Base-by-base conservation (phyloP, 1,140 invertebrate species). In the Drusus annulatus region DNA sequence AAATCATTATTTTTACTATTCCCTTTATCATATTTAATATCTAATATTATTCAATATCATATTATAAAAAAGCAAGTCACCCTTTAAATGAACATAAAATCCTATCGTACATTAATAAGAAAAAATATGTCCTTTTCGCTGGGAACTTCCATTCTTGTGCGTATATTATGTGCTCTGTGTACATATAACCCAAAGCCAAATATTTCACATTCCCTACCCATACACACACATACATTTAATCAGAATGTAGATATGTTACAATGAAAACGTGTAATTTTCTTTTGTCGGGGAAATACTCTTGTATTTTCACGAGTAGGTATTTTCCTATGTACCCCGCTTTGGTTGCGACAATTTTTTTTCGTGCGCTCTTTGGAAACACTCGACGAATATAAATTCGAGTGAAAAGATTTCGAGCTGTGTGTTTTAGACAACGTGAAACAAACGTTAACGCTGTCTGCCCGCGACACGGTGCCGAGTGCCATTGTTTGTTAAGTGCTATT, bases 211-310 rank as follows among this genome's bases (percentile, higher is more conserved):
- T 10, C 51, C 69, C 19, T 50, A 54, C 10, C 69, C 17, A 17
- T 51, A 17, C 4, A 7, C 36, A 52, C 15, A 28, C 17, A 65
- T 28, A 54, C 19, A 73, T 45, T 13, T 13, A 45, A 45, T 45
- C 36, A 45, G 10, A 45, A 45, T 45, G 36, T 45, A 45, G 36
- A 45, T 45, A 45, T 45, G 36, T 62, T n/a, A 75, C 52, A 75
- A 58, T 75, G 73, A 75, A 75, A 75, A 51, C 28, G 75, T 77
- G 65, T 69, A 50, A 76, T 68, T 78, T 68, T 78, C 45, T 78
- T 69, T 69, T 78, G 76, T 78, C 23, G n/a, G 52, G 17, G 17
- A 52, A 76, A 71, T 51, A 63, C 60, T 50, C 60, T 63, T n/a
- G 54, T 63, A 65, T 63, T 58, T n/a, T 62, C 28, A 31, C 71